These are phyloP conservation scores for Seriola aureovittata DNA, from an alignment of 2,113 vertebrate species.

Conservation along the genomic window DNA sequence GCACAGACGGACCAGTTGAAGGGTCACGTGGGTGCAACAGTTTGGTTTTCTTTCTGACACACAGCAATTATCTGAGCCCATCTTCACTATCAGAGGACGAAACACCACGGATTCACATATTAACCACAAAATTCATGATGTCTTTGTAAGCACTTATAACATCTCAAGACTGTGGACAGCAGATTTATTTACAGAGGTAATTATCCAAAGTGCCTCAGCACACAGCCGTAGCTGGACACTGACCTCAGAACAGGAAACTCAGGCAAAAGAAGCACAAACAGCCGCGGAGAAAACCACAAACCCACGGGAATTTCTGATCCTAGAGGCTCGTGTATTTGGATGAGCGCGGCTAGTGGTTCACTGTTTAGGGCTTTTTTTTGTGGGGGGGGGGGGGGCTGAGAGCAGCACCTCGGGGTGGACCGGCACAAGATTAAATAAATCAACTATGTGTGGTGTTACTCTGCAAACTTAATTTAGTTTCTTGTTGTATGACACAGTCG, in stretches of 20 bases:
- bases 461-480: slow-evolving; percentile 1
- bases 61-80: background rate
- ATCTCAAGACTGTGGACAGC: slow-evolving; percentile 50
- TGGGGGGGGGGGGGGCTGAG: background rate
- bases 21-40: background rate
- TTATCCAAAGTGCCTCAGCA: slow-evolving; percentile 63
- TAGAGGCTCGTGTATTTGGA: slow-evolving; percentile 41
- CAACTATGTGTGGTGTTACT: background rate
- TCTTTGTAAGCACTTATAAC: slow-evolving; percentile 47
- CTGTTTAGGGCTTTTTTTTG: slow-evolving; percentile 15
- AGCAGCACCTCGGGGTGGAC: background rate
- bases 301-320: slow-evolving; percentile 49
- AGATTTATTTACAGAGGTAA: slow-evolving; percentile 71
- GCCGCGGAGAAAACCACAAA: slow-evolving; percentile 56
- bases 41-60: slow-evolving; percentile 31
- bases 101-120: slow-evolving; percentile 40
- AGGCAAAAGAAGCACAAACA: slow-evolving; percentile 68
- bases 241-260: slow-evolving; percentile 73
- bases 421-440: slow-evolving; percentile 7
- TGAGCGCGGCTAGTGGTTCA: slow-evolving; percentile 31
- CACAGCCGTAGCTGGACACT: slow-evolving; percentile 64
- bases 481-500: too few species aligned
- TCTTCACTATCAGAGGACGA: slow-evolving; percentile 20
- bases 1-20: slow-evolving; percentile 1
- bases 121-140: slow-evolving; percentile 43